These are phyloP conservation scores for Macaria notata DNA, from an alignment of 2,888 invertebrate genomes.

Conservation along the genomic window DNA sequence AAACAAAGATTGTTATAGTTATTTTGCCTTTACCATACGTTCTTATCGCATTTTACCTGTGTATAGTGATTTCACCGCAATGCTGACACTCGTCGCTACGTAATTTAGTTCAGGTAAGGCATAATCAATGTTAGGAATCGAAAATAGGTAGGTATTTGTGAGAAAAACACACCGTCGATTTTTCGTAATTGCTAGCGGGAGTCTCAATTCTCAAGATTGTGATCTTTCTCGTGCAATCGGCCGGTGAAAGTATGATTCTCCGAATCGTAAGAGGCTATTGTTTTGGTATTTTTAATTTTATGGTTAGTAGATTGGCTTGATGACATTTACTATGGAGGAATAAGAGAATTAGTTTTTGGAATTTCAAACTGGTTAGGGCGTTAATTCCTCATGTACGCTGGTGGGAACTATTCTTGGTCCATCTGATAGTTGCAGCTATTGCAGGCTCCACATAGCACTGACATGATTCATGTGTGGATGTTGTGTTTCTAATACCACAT, in stretches of 20 bases:
- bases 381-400: too few species aligned
- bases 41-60: slow-evolving; percentile 56
- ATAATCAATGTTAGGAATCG: slow-evolving; percentile 39
- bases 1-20: slow-evolving; percentile 50
- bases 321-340: slow-evolving; percentile 16
- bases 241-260: slow-evolving; percentile 48
- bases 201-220: slow-evolving; percentile 38
- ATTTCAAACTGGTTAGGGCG: too few species aligned
- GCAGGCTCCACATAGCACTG: too few species aligned
- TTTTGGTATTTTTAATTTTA: slow-evolving; percentile 40
- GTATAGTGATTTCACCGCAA: slow-evolving; percentile 53
- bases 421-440: too few species aligned
- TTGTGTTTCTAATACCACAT: too few species aligned
- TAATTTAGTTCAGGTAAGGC: slow-evolving; percentile 56
- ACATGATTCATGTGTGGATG: too few species aligned
- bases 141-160: slow-evolving; percentile 16
- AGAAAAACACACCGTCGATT: slow-evolving; percentile 21
- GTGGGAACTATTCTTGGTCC: too few species aligned
- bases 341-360: background rate
- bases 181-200: slow-evolving; percentile 27
- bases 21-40: slow-evolving; percentile 53
- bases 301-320: slow-evolving; percentile 31
- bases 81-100: slow-evolving; percentile 46
- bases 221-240: slow-evolving; percentile 33
- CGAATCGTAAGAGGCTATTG: slow-evolving; percentile 41